Evolutionary conservation across 2,113 vertebrate genomes (phyloP), one percentile per base, ranked within the genome.

Genomic region (Glaucidium brasilianum): DNA sequence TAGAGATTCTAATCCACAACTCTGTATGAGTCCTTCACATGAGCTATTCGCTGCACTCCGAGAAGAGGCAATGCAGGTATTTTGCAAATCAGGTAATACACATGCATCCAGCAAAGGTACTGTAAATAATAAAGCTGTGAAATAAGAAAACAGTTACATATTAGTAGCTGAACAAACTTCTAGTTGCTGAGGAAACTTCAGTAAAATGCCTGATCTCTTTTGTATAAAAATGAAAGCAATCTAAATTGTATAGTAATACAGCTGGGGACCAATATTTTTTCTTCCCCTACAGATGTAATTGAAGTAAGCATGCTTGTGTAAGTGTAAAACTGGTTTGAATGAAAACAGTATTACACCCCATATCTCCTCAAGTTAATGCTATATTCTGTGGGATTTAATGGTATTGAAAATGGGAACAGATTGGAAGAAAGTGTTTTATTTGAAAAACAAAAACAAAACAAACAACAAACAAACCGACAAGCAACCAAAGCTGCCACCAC

Each of bases 41-140:
- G 68, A 92, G 41, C n/a, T 71, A 26, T 69, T 83, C 41, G 18
- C 9, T 13, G 32, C 0, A 1, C 53, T 88, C 62, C 55, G 29
- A 62, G 53, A 86, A 62, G 20, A 77, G 37, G 43, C 49, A 88
- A 14, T 83, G 53, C 0, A 11, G 22, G 32, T 59, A 20, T 74
- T 90, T 82, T 80, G 85, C 75, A 90, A 87, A 88, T 90, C 47
- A 84, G n/a, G 50, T 66, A 56, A 62, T 59, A 63, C 9, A 43
- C 27, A 22, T 43, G 43, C 27, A 64, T 60, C 47, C 29, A 45
- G 37, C 4, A 82, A 83, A 91, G 15, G 14, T 62, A 19, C n/a
- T 56, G 35, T 47, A 53, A 88, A 39, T 75, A 60, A 52, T 58
- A 92, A 60, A 82, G 35, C 34, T 88, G 30, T 52, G 43, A 93